Evolutionary conservation across 2,888 invertebrate genomes (phyloP).

Genomic region (Ectemnius lituratus): DNA sequence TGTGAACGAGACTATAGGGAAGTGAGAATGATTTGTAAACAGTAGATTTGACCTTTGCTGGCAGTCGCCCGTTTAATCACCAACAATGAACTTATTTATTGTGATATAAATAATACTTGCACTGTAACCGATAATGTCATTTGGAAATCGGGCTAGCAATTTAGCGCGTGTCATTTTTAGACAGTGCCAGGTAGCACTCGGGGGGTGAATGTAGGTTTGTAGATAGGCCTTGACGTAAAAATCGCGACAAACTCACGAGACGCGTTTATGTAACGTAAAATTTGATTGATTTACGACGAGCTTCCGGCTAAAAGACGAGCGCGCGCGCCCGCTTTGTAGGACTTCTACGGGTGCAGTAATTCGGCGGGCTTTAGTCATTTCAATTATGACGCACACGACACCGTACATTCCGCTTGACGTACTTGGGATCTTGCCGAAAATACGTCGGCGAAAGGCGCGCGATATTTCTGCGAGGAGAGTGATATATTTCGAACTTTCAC

Average conservation of each 20-base stretch:
- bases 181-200: background rate
- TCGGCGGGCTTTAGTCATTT: slow-evolving; percentile 35
- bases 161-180: slow-evolving; percentile 2
- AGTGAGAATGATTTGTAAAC: too few species aligned
- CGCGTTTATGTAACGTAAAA: background rate
- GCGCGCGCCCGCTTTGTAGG: slow-evolving; percentile 1
- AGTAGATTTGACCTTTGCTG: background rate
- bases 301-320: slow-evolving; percentile 23
- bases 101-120: slow-evolving; percentile 11
- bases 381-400: slow-evolving; percentile 58
- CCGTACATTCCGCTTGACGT: slow-evolving; percentile 40
- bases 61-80: background rate
- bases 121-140: background rate
- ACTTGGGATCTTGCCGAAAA: slow-evolving; percentile 52
- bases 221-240: too few species aligned
- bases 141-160: background rate
- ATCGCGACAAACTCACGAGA: too few species aligned
- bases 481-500: slow-evolving; percentile 12
- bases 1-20: too few species aligned
- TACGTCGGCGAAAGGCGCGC: slow-evolving; percentile 50
- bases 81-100: slow-evolving; percentile 1
- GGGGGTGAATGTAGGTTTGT: too few species aligned
- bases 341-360: background rate
- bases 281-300: slow-evolving; percentile 28
- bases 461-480: slow-evolving; percentile 43